Evolutionary conservation across 1,140 invertebrate species (phyloP), one percentile per base, ranked within the genome.

Genomic region (Panonychus citri): DNA sequence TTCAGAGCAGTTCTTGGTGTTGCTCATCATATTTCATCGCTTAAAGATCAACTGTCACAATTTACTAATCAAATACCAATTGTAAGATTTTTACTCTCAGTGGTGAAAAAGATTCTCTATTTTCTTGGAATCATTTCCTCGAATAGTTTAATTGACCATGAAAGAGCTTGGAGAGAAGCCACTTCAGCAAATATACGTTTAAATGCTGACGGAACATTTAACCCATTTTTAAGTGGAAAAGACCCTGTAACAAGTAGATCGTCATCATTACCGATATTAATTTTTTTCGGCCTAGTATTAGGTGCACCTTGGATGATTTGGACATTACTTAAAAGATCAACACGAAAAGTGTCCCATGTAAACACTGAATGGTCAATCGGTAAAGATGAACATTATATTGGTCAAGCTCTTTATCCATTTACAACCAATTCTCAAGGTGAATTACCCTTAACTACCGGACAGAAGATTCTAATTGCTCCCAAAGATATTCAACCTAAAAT

Each of bases 1-100:
- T 96, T 96, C 68, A 74, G 84, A 65, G 90, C 91, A 46, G 85
- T 96, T 61, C 72, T 96, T 37, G 86, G 87, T 53, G 89, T 96
- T 1, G 89, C 89, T 34, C 88, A 46, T 46, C 43, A 46, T 7
- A n/a, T 46, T n/a, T 46, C 43, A 46, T 46, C 43, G 1, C n/a
- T 46, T 19, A 46, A 46, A 46, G 43, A 24, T n/a, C 43, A 46
- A 21, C 21, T 46, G 21, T n/a, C 13, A 2, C 43, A 46, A 19
- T 21, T 46, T 4, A 7, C 43, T 46, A 8, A 46, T 3, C 43
- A 46, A 46, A 21, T 46, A 19, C 43, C 43, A 1, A 10, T 46
- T 21, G 5, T 46, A n/a, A 15, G 43, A 8, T n/a, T 46, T 1
- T 3, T 46, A 4, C 15, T 46, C 2, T 21, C n/a, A 3, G 13